These are phyloP conservation scores for Drosophila jambulina DNA, from an alignment of 1,140 invertebrate species.

Conservation along the genomic window DNA sequence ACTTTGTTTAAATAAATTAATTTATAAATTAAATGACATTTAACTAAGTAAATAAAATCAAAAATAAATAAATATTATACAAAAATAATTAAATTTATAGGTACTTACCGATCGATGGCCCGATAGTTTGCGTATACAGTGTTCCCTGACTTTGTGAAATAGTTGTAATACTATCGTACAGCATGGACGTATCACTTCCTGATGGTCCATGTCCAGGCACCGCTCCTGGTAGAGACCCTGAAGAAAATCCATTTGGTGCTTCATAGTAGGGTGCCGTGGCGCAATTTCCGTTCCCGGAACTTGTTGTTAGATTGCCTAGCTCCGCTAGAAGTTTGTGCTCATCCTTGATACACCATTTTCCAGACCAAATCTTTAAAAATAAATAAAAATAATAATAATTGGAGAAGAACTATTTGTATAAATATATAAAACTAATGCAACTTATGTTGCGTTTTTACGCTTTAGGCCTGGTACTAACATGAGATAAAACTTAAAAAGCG, in stretches of 20 bases:
- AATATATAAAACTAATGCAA: background rate
- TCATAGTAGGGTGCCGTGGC: constrained; percentile 87
- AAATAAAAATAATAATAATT: background rate
- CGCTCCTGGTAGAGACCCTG: constrained; percentile 65
- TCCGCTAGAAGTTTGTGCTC: constrained; percentile 94
- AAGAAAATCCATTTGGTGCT: constrained; percentile 87
- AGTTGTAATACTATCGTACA: constrained; percentile 91
- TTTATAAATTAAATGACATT: constrained; percentile 1
- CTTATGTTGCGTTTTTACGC: no score
- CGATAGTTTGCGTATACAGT: constrained; percentile 90
- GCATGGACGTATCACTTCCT: constrained; percentile 73
- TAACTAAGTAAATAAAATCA: constrained; percentile 6
- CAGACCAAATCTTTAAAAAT: constrained; percentile 92
- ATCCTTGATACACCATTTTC: constrained; percentile 95
- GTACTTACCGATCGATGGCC: constrained; percentile 89
- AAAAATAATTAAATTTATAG: background rate
- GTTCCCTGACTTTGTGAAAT: constrained; percentile 90
- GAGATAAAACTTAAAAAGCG: no score
- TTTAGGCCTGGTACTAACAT: no score
- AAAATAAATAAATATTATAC: background rate
- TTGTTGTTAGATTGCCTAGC: constrained; percentile 88
- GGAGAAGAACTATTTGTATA: background rate
- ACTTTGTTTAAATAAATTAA: constrained; percentile 7
- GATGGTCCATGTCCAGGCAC: constrained; percentile 80
- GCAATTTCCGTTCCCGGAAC: constrained; percentile 68